A percentile compares a stretch with the other conserved stretches of the same genome.
These are phyloP conservation scores for Microctonus brassicae DNA, from an alignment of 2,888 invertebrate genomes.

Conservation along the genomic window DNA sequence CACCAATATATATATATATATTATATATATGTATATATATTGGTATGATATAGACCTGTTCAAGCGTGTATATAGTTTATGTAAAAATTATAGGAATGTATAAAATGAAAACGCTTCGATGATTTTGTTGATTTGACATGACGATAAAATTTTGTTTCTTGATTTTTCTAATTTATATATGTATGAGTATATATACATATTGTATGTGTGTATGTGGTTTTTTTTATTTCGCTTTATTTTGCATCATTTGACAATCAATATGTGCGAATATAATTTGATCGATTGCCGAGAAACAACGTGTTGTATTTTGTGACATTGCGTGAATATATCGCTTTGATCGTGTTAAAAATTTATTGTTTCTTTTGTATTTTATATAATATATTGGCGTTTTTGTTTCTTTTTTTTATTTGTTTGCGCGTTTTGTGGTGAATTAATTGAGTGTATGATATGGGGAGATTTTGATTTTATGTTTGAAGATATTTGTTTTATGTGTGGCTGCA, in stretches of 20 bases:
- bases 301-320: not conserved
- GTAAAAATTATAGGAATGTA: constrained; percentile 4
- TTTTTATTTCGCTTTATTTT: not conserved
- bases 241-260: not conserved
- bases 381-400: constrained; percentile 15
- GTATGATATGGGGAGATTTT: no score
- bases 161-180: not conserved
- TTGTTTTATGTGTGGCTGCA: no score
- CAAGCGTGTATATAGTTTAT: not conserved
- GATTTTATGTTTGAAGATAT: no score
- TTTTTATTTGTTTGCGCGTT: no score
- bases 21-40: not conserved
- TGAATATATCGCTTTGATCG: not conserved
- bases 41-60: not conserved
- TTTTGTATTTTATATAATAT: not conserved
- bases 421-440: no score
- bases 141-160: constrained; percentile 24
- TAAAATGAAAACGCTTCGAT: constrained; percentile 10
- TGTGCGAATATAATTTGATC: constrained; percentile 6
- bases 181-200: no score
- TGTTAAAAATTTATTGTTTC: not conserved
- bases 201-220: no score
- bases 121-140: constrained; percentile 26
- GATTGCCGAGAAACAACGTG: not conserved
- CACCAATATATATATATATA: not conserved